phyloP scores from a whole-genome alignment of 2,113 vertebrate species.

The pig (Sus scrofa) region T2T-Sscrofa CM000812.6:114512001-114512500 shows the following conservation, averaged over 20 bases:
- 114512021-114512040: neutral
- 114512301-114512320: conserved; percentile 23
- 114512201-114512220: conserved; percentile 63
- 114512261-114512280: conserved; percentile 72
- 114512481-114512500: neutral
- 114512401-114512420: conserved; percentile 33
- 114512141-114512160: neutral
- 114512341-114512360: neutral
- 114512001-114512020: conserved; percentile 32
- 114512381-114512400: neutral
- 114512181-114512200: conserved; percentile 47
- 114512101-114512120: conserved; percentile 44
- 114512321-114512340: conserved; percentile 28
- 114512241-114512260: conserved; percentile 66
- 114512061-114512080: neutral
- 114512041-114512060: neutral
- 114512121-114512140: conserved; percentile 48
- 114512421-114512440: conserved; percentile 14
- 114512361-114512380: neutral
- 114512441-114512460: neutral
- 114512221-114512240: conserved; percentile 76
- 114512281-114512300: neutral
- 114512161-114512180: neutral
- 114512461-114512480: conserved; percentile 36
- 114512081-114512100: neutral